These are phyloP conservation scores for Leucozona laternaria DNA, from an alignment of 2,888 invertebrate species.

Conservation along the genomic window DNA sequence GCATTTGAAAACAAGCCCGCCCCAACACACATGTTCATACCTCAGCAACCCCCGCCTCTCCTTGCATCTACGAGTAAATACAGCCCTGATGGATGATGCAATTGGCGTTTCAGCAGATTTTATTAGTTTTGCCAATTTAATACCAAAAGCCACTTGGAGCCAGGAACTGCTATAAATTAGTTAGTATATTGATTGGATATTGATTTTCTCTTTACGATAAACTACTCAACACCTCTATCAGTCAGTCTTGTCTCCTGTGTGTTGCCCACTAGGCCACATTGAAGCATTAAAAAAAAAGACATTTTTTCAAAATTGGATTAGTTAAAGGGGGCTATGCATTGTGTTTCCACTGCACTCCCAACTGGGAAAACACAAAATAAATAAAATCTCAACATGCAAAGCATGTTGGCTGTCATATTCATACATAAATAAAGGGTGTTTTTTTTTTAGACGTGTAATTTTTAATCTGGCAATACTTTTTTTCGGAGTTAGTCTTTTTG, in stretches of 20 bases:
- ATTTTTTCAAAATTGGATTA: conserved; percentile 71
- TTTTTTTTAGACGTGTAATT: no score
- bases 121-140: conserved; percentile 32
- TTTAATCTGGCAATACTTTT: no score
- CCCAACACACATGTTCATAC: not conserved
- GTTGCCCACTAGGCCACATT: conserved; percentile 17
- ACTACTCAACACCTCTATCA: conserved; percentile 66
- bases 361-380: not conserved
- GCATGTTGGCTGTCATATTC: conserved; percentile 11
- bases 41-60: not conserved
- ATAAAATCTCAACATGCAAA: conserved; percentile 44
- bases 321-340: conserved; percentile 54
- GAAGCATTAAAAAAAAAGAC: conserved; percentile 4
- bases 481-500: no score
- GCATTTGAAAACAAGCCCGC: conserved; percentile 8
- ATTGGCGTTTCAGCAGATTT: conserved; percentile 30
- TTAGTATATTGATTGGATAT: conserved; percentile 63
- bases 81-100: conserved; percentile 35
- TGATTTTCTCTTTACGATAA: conserved; percentile 70
- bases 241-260: no score
- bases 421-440: no score
- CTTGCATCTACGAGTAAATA: not conserved
- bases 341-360: conserved; percentile 3
- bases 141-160: conserved; percentile 50
- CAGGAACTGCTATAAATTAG: conserved; percentile 56